Evolutionary conservation across 2,888 invertebrate species (phyloP).

Genomic region (Drosophila cyrtoloma): DNA sequence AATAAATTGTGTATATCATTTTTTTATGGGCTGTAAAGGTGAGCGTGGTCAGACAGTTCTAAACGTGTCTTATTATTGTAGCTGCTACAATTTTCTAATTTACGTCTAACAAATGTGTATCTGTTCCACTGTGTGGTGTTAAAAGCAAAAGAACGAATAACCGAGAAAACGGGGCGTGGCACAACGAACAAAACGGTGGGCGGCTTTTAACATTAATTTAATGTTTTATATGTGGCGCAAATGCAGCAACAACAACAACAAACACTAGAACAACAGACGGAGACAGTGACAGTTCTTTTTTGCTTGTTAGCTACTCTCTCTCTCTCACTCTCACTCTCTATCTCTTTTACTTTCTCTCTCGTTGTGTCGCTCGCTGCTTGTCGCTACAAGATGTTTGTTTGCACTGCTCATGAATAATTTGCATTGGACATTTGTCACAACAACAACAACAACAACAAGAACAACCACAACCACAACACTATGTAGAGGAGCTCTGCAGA

Average conservation of each 20-base stretch:
- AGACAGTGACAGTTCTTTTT: constrained; percentile 30
- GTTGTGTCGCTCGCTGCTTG: constrained; percentile 14
- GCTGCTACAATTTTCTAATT: neutral
- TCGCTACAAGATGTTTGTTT: constrained; percentile 66
- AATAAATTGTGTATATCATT: neutral
- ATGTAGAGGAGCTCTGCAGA: constrained; percentile 23
- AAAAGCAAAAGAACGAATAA: constrained; percentile 21
- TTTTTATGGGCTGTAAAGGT: neutral
- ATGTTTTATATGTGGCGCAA: constrained; percentile 47
- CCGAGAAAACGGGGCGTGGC: constrained; percentile 9
- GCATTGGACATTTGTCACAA: constrained; percentile 62
- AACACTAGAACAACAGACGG: neutral
- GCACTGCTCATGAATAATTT: constrained; percentile 74
- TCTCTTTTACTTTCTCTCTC: constrained; percentile 2
- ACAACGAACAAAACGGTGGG: constrained; percentile 15
- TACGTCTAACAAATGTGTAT: neutral
- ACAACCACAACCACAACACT: neutral
- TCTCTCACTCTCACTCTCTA: neutral
- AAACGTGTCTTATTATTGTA: neutral
- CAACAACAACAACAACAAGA: constrained; percentile 10
- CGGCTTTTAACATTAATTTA: constrained; percentile 66
- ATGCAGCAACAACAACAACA: constrained; percentile 13
- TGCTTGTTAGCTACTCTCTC: constrained; percentile 4
- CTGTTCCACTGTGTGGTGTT: neutral
- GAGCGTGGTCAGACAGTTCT: neutral